phyloP scores from a whole-genome alignment of 2,888 invertebrate genomes.

The Cephalotes varians region DNA sequence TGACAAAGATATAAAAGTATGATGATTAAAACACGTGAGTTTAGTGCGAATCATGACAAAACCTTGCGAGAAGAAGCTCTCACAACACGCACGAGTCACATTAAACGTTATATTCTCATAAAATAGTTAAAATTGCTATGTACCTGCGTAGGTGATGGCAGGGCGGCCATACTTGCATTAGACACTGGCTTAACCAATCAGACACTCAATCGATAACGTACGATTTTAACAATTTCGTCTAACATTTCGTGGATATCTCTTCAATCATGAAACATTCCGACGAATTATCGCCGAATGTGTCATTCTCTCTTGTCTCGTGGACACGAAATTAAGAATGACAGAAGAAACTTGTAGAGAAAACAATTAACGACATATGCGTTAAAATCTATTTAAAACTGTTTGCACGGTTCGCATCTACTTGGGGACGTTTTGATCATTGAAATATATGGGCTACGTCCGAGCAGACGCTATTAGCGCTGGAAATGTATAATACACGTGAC shows the following conservation, averaged over 20 bases:
- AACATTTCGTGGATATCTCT: slow-evolving; percentile 61
- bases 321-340: neutral
- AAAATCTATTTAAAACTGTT: too few relatives aligned
- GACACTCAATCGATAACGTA: slow-evolving; percentile 83
- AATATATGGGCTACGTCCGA: too few relatives aligned
- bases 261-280: slow-evolving; percentile 29
- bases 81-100: too few relatives aligned
- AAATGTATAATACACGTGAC: too few relatives aligned
- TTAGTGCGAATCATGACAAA: neutral
- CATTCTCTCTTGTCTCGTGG: neutral
- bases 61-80: neutral
- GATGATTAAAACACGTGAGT: neutral
- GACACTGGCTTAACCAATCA: slow-evolving; percentile 84
- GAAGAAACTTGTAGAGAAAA: neutral
- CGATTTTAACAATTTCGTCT: slow-evolving; percentile 72
- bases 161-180: slow-evolving; percentile 92
- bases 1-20: neutral
- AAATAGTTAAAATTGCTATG: slow-evolving; percentile 80
- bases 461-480: too few relatives aligned
- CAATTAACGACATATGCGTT: too few relatives aligned
- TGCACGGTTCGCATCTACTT: too few relatives aligned
- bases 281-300: neutral
- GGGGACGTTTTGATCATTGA: too few relatives aligned
- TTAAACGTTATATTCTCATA: neutral
- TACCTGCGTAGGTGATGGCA: slow-evolving; percentile 95